A percentile compares a stretch with the other conserved stretches of the same genome.
Evolutionary conservation across 2,888 invertebrate species (phyloP).

Genomic region (Sacculina carcini): DNA sequence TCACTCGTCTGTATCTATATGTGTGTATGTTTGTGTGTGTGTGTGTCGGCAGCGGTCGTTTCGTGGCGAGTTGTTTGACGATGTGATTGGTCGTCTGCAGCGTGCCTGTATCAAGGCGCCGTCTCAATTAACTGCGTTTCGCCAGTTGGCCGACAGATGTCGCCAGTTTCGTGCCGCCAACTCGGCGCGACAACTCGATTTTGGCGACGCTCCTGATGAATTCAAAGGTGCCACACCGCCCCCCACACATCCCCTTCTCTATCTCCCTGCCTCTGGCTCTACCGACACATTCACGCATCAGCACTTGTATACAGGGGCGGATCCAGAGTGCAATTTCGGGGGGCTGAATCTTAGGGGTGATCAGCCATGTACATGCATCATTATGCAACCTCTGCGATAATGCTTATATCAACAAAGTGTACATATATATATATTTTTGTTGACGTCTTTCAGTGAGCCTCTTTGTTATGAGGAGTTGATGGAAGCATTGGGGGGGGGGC

Average conservation of each 20-base stretch:
- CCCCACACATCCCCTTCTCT: neutral
- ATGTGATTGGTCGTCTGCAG: slow-evolving; percentile 56
- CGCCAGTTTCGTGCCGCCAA: slow-evolving; percentile 43
- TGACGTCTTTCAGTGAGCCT: neutral
- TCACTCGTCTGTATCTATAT: neutral
- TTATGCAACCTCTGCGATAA: too few relatives aligned
- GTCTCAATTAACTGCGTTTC: slow-evolving; percentile 60
- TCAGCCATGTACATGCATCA: too few relatives aligned
- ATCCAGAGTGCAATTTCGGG: too few relatives aligned
- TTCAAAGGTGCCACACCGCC: slow-evolving; percentile 33
- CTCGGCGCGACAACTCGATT: slow-evolving; percentile 66
- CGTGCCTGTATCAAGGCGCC: slow-evolving; percentile 57
- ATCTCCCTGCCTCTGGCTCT: neutral
- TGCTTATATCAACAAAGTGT: too few relatives aligned
- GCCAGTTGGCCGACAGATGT: slow-evolving; percentile 39
- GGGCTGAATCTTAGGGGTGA: too few relatives aligned
- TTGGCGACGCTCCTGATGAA: slow-evolving; percentile 84
- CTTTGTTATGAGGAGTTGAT: too few relatives aligned
- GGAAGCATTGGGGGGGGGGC: too few relatives aligned
- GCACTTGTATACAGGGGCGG: too few relatives aligned
- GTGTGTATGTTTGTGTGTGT: slow-evolving; percentile 2
- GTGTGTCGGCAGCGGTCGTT: slow-evolving; percentile 50
- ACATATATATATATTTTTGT: neutral
- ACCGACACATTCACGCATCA: neutral
- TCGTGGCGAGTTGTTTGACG: slow-evolving; percentile 68